These are phyloP conservation scores for Rhagonycha fulva DNA, from an alignment of 2,888 invertebrate genomes.

Conservation along the genomic window DNA sequence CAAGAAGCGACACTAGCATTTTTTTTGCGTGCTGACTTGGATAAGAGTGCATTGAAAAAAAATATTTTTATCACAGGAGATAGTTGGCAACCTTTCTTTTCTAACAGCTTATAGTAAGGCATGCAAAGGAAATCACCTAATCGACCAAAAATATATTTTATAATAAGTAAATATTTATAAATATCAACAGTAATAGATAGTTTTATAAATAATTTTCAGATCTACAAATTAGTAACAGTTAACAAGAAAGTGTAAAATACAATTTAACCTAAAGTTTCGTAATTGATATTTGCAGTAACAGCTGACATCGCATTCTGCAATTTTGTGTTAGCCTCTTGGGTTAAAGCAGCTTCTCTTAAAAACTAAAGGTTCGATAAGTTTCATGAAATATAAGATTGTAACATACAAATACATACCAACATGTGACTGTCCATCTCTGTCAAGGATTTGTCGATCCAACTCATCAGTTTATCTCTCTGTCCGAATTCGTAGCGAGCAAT, in stretches of 20 bases:
- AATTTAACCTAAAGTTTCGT: not conserved
- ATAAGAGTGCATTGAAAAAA: too few relatives aligned
- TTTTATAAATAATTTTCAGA: not conserved
- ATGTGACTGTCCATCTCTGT: constrained; percentile 69
- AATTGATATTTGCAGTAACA: constrained; percentile 41
- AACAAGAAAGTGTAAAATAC: not conserved
- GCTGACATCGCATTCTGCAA: constrained; percentile 10
- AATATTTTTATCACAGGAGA: too few relatives aligned
- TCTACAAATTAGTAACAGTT: not conserved
- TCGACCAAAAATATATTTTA: not conserved
- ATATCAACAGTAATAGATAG: not conserved
- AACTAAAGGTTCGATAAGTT: constrained; percentile 47
- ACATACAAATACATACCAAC: constrained; percentile 51
- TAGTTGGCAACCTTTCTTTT: too few relatives aligned
- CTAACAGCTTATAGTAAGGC: too few relatives aligned
- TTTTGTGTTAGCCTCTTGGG: constrained; percentile 52
- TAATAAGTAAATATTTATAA: not conserved
- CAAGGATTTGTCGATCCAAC: constrained; percentile 67
- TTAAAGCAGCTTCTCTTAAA: constrained; percentile 58
- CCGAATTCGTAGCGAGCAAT: constrained; percentile 65
- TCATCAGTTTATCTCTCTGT: constrained; percentile 55
- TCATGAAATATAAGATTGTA: not conserved
- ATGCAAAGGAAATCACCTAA: too few relatives aligned
- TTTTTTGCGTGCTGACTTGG: too few relatives aligned
- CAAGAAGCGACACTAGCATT: too few relatives aligned